Evolutionary conservation across 2,113 vertebrate species (phyloP).

Genomic region (Python bivittatus): DNA sequence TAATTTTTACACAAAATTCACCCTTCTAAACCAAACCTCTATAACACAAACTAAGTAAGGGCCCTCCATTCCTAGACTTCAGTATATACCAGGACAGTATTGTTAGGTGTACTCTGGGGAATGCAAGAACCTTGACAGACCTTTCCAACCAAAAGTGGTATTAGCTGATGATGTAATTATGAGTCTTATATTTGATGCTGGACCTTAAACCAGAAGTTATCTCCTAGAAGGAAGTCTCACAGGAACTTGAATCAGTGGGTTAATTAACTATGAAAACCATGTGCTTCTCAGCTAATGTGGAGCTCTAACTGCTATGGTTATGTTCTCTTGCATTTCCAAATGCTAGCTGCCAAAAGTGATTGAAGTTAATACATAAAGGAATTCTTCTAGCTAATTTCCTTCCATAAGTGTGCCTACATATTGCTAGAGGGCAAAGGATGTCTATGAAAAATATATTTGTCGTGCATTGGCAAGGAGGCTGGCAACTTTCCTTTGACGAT

Average conservation of each 20-base stretch:
- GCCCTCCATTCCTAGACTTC: neutral
- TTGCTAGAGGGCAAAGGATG: neutral
- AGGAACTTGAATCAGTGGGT: neutral
- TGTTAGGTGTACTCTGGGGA: neutral
- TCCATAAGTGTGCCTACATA: neutral
- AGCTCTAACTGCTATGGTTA: neutral
- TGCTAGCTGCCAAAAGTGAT: neutral
- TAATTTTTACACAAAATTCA: neutral
- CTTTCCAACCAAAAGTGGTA: neutral
- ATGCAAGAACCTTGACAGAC: neutral
- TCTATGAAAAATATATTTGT: neutral
- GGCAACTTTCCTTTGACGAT: neutral
- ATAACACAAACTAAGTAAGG: neutral
- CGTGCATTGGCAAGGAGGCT: neutral
- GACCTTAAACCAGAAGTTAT: neutral
- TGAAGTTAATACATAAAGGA: neutral
- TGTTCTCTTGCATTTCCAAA: neutral
- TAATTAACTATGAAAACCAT: neutral
- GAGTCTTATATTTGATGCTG: neutral
- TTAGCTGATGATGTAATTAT: neutral
- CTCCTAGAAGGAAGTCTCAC: neutral
- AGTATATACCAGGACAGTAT: neutral
- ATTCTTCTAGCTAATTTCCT: neutral
- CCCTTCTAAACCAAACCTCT: neutral
- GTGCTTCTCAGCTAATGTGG: neutral